A percentile compares a stretch with the other conserved stretches of the same genome.
Conservation (phyloP, 2,113 vertebrate genomes). For the Miniopterus natalensis region DNA sequence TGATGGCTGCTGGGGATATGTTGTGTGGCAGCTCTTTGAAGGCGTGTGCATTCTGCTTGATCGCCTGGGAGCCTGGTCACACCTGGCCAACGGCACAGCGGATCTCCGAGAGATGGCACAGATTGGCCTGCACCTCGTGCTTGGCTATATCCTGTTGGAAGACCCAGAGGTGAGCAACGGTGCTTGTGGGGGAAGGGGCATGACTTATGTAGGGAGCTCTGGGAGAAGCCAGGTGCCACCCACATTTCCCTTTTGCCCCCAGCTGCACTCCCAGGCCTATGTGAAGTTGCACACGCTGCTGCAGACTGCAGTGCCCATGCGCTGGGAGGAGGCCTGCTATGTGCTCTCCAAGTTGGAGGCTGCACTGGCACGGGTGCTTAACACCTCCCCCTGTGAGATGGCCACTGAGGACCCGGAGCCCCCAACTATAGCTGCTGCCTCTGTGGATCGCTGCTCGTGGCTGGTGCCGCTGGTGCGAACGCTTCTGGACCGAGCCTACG, state of each 20-base stretch:
- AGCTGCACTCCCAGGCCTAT: slow-evolving; percentile 95
- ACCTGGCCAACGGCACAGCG: slow-evolving; percentile 87
- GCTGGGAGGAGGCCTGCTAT: slow-evolving; percentile 95
- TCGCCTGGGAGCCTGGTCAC: slow-evolving; percentile 94
- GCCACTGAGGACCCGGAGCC: accelerated
- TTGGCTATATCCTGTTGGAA: slow-evolving; percentile 95
- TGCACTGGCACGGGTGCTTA: slow-evolving; percentile 87
- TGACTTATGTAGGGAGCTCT: accelerated
- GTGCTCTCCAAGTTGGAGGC: slow-evolving; percentile 94
- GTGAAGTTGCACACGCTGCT: slow-evolving; percentile 97
- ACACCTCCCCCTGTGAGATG: not conserved
- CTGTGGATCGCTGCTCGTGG: slow-evolving; percentile 90
- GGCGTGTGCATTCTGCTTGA: slow-evolving; percentile 96
- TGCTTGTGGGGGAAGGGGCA: accelerated
- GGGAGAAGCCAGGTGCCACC: accelerated
- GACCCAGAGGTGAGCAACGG: slow-evolving; percentile 91
- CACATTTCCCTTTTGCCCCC: not conserved
- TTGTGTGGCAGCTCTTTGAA: slow-evolving; percentile 92
- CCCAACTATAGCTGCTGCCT: accelerated
- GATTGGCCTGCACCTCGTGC: slow-evolving; percentile 94
- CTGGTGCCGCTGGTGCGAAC: slow-evolving; percentile 95
- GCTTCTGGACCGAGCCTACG: slow-evolving; percentile 94
- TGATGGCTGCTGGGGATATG: not conserved
- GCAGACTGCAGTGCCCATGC: slow-evolving; percentile 91
- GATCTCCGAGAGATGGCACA: slow-evolving; percentile 98